These are phyloP conservation scores for Halichondria panicea DNA, from an alignment of 37 sponge, comb jelly and placozoan genomes.

Conservation along the genomic window DNA sequence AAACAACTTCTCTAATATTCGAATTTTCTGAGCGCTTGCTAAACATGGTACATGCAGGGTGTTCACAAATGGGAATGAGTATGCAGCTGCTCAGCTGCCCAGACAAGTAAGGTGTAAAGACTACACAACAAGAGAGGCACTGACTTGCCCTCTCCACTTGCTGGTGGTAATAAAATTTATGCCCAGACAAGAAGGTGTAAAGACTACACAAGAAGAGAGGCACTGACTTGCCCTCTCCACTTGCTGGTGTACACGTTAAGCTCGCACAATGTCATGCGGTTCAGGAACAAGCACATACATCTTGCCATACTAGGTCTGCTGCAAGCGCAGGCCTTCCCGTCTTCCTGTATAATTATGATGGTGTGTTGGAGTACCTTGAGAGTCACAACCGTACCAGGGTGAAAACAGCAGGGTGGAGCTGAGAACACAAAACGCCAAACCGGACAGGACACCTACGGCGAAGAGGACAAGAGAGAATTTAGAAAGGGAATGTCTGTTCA, in stretches of 20 bases:
- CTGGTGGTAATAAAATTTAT: constrained; percentile 35
- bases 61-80: constrained; percentile 28
- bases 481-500: too few species aligned
- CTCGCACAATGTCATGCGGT: constrained; percentile 35
- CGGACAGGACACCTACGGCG: constrained; percentile 7
- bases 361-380: constrained; percentile 1
- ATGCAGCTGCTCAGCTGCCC: constrained; percentile 23
- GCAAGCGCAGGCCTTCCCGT: not conserved
- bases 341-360: constrained; percentile 15
- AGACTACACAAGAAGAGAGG: not conserved
- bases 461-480: not conserved
- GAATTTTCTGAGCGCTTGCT: constrained; percentile 14
- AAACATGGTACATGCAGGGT: constrained; percentile 16
- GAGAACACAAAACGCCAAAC: not conserved
- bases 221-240: constrained; percentile 31
- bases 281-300: constrained; percentile 5
- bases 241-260: not conserved
- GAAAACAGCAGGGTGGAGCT: not conserved
- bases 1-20: constrained; percentile 15
- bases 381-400: not conserved
- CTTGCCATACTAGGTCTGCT: constrained; percentile 16
- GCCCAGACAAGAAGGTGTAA: constrained; percentile 5
- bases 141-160: constrained; percentile 28
- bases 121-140: constrained; percentile 3
- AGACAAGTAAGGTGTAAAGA: constrained; percentile 9